Evolutionary conservation across 2,113 vertebrate genomes (phyloP).

Genomic region (Melanerpes formicivorus): DNA sequence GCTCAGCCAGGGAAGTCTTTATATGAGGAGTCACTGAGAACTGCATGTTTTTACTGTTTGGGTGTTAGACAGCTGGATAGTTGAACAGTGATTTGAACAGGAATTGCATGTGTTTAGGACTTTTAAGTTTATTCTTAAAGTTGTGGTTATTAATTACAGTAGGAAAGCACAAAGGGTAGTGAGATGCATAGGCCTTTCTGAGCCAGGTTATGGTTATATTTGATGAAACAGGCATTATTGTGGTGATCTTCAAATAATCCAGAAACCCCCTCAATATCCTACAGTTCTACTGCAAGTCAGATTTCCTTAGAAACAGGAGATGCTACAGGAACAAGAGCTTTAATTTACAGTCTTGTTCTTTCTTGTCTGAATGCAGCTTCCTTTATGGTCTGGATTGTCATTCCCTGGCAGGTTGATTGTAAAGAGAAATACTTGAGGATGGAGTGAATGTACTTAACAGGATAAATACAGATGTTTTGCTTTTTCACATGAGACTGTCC

Average conservation of each 20-base stretch:
- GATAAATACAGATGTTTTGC: not conserved
- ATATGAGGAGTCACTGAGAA: not conserved
- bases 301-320: not conserved
- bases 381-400: not conserved
- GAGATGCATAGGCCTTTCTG: not conserved
- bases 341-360: not conserved
- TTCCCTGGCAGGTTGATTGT: not conserved
- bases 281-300: not conserved
- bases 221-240: not conserved
- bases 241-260: not conserved
- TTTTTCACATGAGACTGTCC: not conserved
- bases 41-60: not conserved
- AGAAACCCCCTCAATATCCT: not conserved
- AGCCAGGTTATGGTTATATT: not conserved
- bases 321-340: not conserved
- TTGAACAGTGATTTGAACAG: not conserved
- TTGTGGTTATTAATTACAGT: not conserved
- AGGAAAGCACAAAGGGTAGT: not conserved
- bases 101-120: not conserved
- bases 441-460: not conserved
- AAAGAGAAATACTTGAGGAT: not conserved
- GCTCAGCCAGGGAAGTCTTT: not conserved
- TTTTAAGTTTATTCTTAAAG: not conserved
- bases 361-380: not conserved
- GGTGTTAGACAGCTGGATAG: not conserved